Conservation (phyloP, 2,888 invertebrate genomes). For the Odontothrips loti region DNA sequence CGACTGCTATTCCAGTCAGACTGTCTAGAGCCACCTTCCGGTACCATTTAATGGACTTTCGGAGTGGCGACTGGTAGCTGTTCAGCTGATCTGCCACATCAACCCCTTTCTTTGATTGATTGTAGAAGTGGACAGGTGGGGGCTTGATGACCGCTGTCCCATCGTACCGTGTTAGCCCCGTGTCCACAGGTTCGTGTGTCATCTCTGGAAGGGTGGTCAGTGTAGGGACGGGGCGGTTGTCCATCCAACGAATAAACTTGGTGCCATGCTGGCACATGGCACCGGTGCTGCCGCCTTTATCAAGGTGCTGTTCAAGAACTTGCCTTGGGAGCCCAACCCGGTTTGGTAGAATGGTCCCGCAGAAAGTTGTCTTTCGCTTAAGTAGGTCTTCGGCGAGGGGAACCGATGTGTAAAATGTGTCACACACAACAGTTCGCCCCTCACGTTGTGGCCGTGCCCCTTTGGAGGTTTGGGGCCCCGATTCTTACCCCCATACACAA, state of each 20-base stretch:
- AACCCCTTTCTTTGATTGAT: not conserved
- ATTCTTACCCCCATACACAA: not conserved
- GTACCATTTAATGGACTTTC: not conserved
- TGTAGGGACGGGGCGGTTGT: not conserved
- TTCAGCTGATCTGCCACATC: not conserved
- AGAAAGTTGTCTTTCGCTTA: not conserved
- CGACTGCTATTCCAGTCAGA: not conserved
- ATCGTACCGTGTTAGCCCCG: not conserved
- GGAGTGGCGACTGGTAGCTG: not conserved
- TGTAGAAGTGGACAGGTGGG: not conserved
- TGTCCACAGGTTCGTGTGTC: not conserved
- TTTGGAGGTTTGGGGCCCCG: not conserved
- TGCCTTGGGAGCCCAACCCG: not conserved
- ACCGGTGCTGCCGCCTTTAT: not conserved
- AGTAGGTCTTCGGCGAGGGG: not conserved
- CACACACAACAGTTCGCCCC: not conserved
- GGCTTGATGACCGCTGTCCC: not conserved
- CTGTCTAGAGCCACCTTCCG: not conserved
- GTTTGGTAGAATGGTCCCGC: not conserved
- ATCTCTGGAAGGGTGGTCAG: not conserved
- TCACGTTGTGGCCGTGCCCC: not conserved
- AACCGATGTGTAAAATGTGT: not conserved
- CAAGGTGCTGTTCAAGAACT: not conserved
- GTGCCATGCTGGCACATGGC: not conserved
- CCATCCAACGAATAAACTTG: not conserved